Base-by-base conservation (phyloP, 2,888 invertebrate species). In the Liodrosophila aerea region DNA sequence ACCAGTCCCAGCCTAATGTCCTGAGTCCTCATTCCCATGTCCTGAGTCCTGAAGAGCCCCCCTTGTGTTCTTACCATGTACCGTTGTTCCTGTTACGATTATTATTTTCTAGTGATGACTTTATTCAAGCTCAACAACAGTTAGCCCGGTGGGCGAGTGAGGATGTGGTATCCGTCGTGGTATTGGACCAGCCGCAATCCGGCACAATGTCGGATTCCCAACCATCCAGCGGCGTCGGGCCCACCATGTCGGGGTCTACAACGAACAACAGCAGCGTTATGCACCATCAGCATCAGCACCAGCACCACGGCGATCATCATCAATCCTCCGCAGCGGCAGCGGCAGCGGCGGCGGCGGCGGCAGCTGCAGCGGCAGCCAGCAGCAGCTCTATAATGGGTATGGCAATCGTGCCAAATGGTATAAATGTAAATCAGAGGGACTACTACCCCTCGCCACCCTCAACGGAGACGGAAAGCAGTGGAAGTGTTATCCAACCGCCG, bases 101-200 rank as follows among this genome's bases (percentile, higher is more conserved):
- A 93, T 94, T 95, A 94, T 95, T 95, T 95, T 95, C 94, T 95
- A 96, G 96, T 95, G 96, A 95, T 95, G 95, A 95, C 94, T 96
- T 96, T 95, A 95, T 96, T 95, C 95, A 96, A 95, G 96, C 96
- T 95, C 96, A 95, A 95, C 96, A 95, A 95, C 95, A 95, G 93
- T 94, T 95, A 95, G 96, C 95, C 94, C 95, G 95, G 93, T 96
- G 96, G 95, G 96, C 95, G 93, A 96, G 95, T 95, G 95, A 96
- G 92, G 95, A 95, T 91, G 92, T 92, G 91, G 92, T 93, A 91
- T 92, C 92, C 91, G 92, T 91, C 90, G 91, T 91, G 91, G 90
- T 90, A 87, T 88, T 90, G 90, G 90, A 90, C 85, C 90, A 89
- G 81, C 80, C 84, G 80, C 84, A 66, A 70, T 86, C 88, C 89